phyloP scores from a whole-genome alignment of 2,797 vertebrate genomes.

The Telmatherina bonti region DNA sequence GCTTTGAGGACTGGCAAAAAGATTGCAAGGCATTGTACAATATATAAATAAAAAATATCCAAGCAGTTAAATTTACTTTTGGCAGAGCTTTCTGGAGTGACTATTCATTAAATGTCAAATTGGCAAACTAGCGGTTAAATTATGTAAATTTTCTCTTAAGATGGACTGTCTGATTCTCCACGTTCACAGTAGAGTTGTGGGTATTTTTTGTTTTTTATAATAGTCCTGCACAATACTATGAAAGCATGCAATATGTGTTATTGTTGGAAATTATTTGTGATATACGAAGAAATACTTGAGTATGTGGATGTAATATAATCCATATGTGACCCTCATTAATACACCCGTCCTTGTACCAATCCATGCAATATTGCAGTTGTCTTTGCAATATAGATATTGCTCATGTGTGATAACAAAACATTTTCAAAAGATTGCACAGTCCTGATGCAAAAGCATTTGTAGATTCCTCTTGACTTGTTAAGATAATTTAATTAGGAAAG shows the following conservation, averaged over 20 bases:
- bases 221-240: too few relatives aligned
- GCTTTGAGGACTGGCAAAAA: conserved; percentile 25
- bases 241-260: too few relatives aligned
- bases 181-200: conserved; percentile 29
- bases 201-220: conserved; percentile 9
- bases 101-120: conserved; percentile 45
- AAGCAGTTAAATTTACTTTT: conserved; percentile 35
- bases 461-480: conserved; percentile 38
- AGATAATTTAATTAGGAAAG: conserved; percentile 53
- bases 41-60: conserved; percentile 20
- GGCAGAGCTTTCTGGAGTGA: conserved; percentile 34
- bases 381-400: too few relatives aligned
- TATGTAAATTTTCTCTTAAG: conserved; percentile 21
- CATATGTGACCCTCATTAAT: too few relatives aligned
- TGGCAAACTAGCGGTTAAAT: conserved; percentile 44
- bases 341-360: too few relatives aligned
- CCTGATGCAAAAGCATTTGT: conserved; percentile 22
- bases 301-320: too few relatives aligned
- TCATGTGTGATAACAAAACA: too few relatives aligned
- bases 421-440: too few relatives aligned
- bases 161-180: conserved; percentile 7
- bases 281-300: too few relatives aligned
- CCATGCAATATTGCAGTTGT: too few relatives aligned
- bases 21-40: conserved; percentile 30
- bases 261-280: too few relatives aligned